These are phyloP conservation scores for Rhineura floridana DNA, from an alignment of 2,113 vertebrate species.

Conservation along the genomic window DNA sequence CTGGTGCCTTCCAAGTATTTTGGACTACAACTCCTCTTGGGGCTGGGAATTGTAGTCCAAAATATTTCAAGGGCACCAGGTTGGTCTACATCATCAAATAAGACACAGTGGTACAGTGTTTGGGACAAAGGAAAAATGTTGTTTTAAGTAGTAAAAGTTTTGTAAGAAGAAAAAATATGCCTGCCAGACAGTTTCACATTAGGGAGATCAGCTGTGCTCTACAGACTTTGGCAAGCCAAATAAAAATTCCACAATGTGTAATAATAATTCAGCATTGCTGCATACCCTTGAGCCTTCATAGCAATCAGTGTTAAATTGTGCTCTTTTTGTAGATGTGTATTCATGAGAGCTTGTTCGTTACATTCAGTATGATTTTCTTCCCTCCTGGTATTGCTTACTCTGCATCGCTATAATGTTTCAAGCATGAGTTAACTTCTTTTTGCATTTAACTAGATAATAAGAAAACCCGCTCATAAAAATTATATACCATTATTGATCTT, in stretches of 20 bases:
- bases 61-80: too few species aligned
- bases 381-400: constrained; percentile 31
- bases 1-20: too few species aligned
- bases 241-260: constrained; percentile 32
- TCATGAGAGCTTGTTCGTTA: neutral
- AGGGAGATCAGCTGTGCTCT: constrained; percentile 34
- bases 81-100: constrained; percentile 8
- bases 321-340: constrained; percentile 1
- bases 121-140: constrained; percentile 19
- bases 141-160: constrained; percentile 27
- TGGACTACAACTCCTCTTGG: too few species aligned
- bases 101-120: neutral
- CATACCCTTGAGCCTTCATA: constrained; percentile 9
- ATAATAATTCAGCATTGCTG: constrained; percentile 27
- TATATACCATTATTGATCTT: neutral
- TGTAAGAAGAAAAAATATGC: constrained; percentile 44
- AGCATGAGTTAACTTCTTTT: neutral
- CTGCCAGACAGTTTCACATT: constrained; percentile 44
- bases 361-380: constrained; percentile 24
- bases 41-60: too few species aligned
- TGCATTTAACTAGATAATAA: neutral
- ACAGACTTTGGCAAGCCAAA: constrained; percentile 38
- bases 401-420: neutral
- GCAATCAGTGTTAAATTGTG: constrained; percentile 23
- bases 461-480: neutral